Percentiles rank a stretch among this genome's conserved stretches.
Conservation (phyloP, 2,113 vertebrate species). For the Leptocoma aspasia region DNA sequence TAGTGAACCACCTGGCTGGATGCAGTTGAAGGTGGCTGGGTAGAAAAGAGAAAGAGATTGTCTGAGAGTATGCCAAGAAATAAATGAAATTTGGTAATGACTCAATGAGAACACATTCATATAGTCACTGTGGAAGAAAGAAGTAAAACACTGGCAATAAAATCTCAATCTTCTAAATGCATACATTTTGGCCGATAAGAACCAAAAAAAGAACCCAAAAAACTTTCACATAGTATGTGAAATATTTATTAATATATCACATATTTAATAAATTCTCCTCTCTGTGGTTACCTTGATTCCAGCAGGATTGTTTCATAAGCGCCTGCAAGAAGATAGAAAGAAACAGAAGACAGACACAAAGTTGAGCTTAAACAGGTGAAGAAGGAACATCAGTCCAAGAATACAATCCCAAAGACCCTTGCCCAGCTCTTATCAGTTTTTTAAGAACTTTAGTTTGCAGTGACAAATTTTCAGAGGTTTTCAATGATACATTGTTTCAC, state of each 20-base stretch:
- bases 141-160: neutral
- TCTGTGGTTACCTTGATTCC: neutral
- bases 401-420: neutral
- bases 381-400: neutral
- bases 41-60: neutral
- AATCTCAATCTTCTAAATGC: neutral
- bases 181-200: neutral
- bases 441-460: neutral
- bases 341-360: neutral
- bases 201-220: neutral
- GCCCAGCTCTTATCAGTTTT: neutral
- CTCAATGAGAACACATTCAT: neutral
- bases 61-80: neutral
- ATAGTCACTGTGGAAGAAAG: neutral
- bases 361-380: neutral
- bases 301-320: neutral
- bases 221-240: neutral
- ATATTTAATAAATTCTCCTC: neutral
- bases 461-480: neutral
- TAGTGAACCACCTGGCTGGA: constrained; percentile 18
- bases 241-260: too few relatives aligned
- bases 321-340: neutral
- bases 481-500: rapidly evolving
- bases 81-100: constrained; percentile 11
- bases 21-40: neutral